phyloP scores from a whole-genome alignment of 2,888 invertebrate species.

The Adelphocoris suturalis region DNA sequence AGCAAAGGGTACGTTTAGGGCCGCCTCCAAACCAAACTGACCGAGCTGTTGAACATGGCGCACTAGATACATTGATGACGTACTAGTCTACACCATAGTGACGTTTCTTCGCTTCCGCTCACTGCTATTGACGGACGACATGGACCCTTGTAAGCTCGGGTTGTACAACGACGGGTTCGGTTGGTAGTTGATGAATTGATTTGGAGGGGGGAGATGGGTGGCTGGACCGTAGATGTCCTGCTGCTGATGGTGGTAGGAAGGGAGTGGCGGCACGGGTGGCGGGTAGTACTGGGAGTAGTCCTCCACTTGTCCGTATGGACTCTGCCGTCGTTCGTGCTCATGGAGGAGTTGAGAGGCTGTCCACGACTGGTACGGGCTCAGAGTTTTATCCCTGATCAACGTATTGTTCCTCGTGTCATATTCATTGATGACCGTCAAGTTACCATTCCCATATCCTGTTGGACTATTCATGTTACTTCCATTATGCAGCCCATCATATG shows the following conservation, averaged over 20 bases:
- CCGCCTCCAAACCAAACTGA: neutral
- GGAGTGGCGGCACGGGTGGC: conserved; percentile 81
- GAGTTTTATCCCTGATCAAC: conserved; percentile 79
- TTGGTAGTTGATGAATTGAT: conserved; percentile 77
- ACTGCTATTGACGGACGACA: conserved; percentile 81
- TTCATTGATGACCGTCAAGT: conserved; percentile 76
- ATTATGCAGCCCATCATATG: conserved; percentile 74
- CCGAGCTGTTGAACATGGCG: neutral
- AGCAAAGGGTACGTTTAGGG: neutral
- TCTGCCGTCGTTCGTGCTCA: conserved; percentile 82
- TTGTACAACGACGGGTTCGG: conserved; percentile 79
- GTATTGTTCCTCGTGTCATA: conserved; percentile 76
- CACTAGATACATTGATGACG: neutral
- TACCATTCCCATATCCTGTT: conserved; percentile 75
- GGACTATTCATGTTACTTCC: conserved; percentile 72
- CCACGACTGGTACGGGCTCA: conserved; percentile 82
- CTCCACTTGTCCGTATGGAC: conserved; percentile 78
- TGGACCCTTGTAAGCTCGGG: conserved; percentile 81
- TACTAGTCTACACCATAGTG: conserved; percentile 81
- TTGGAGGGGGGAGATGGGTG: conserved; percentile 76
- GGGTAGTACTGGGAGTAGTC: conserved; percentile 77
- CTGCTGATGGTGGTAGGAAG: conserved; percentile 79
- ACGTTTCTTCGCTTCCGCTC: conserved; percentile 82
- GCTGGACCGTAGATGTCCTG: conserved; percentile 78
- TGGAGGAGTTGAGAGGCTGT: conserved; percentile 82